Base-by-base conservation (phyloP, 2,113 vertebrate species). In the Alectura lathami region DNA sequence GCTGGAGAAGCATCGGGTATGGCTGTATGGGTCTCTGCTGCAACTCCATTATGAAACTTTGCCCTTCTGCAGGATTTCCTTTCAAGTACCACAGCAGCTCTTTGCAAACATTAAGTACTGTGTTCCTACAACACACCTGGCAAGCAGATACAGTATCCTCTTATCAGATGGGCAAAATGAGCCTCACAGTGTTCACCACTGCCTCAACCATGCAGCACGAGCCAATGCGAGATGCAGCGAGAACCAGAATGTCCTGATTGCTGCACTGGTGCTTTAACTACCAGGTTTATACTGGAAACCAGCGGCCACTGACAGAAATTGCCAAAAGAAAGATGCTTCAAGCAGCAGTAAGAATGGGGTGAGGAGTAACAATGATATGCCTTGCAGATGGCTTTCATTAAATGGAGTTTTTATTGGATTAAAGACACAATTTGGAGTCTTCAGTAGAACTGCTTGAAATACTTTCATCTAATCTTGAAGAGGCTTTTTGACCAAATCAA, bases 111-210 rank as follows among this genome's bases (percentile, higher is more conserved):
- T 75, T 70, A 45, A 57, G 66, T 42, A 20, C 68, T 95, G 76
- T 78, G 80, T 92, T 62, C 86, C 70, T 75, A 91, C 89, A 94
- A 95, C 83, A 91, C 86, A 91, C 94, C 88, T 94, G 89, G 57
- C 78, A 89, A 82, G 63, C 36, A 76, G 91, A 83, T 63, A 83
- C 0, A 3, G 10, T 85, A 63, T 85, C 87, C 74, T 42, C 54
- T 93, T 93, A 95, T 96, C 87, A 94, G 89, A 92, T 94, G 89
- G 78, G 91, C 74, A 94, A 91, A 96, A 48, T 7, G 56, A 91
- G 50, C 86, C 32, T 40, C 63, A 34, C 15, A 47, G 42, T 4
- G 26, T 12, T n/a, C 50, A 4, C 0, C 3, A 29, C 45, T 21
- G 73, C n/a, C 56, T 59, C 56, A 75, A 64, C 48, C 22, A 5